Conservation (phyloP, 2,797 vertebrate species). For the Staurois parvus region DNA sequence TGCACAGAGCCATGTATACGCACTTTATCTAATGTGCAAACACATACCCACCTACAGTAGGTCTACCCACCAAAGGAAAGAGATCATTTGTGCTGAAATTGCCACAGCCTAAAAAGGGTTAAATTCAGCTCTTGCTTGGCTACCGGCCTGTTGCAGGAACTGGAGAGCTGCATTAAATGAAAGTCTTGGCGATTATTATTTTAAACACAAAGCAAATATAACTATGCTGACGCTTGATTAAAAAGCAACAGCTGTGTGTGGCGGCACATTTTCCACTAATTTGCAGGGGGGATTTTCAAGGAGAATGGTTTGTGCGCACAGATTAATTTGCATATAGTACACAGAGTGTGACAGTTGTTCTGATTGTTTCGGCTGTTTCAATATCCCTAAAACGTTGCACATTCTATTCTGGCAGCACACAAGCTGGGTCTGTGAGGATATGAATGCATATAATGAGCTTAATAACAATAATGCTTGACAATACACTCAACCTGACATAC, state of each 20-base stretch:
- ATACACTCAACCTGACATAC: not conserved
- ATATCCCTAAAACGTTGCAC: conserved; percentile 5
- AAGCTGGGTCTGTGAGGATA: not conserved
- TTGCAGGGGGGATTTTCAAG: conserved; percentile 74
- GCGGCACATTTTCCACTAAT: conserved; percentile 76
- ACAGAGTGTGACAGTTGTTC: conserved; percentile 48
- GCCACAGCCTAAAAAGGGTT: conserved; percentile 65
- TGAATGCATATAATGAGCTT: not conserved
- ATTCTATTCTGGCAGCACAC: not conserved
- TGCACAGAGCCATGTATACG: conserved; percentile 21
- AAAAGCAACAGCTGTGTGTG: conserved; percentile 80
- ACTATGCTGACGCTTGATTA: conserved; percentile 73
- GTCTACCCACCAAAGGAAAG: too few species aligned
- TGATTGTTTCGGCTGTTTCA: conserved; percentile 37
- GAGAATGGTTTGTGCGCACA: conserved; percentile 68
- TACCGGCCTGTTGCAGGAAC: conserved; percentile 22
- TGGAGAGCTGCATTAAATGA: conserved; percentile 58
- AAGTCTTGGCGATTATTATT: conserved; percentile 72
- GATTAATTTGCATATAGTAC: conserved; percentile 73
- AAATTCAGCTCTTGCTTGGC: conserved; percentile 27
- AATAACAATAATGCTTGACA: not conserved
- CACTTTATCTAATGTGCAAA: conserved; percentile 16
- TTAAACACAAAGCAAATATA: conserved; percentile 71
- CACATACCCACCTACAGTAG: not conserved
- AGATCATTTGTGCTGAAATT: not conserved